phyloP scores from a whole-genome alignment of 2,888 invertebrate genomes.

The Gisinianus flammeolus region DNA sequence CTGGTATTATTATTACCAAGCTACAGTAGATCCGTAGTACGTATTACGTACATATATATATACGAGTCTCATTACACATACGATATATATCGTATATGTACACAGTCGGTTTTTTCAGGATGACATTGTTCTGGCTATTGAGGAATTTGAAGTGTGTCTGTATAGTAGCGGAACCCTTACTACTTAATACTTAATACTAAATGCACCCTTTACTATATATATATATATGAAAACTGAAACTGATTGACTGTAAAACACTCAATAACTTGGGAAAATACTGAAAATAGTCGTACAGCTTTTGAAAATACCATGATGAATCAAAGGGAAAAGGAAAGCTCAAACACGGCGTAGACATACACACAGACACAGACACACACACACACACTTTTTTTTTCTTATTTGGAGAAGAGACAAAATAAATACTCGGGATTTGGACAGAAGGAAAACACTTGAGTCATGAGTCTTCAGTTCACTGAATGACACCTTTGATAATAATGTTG shows the following conservation, averaged over 20 bases:
- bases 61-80: too few relatives aligned
- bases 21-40: not conserved
- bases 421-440: constrained; percentile 5
- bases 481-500: not conserved
- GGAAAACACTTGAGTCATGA: constrained; percentile 14
- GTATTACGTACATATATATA: too few relatives aligned
- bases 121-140: too few relatives aligned
- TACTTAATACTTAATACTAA: too few relatives aligned
- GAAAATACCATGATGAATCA: not conserved
- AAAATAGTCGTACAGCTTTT: not conserved
- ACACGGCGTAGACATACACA: too few relatives aligned
- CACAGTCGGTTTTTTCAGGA: too few relatives aligned
- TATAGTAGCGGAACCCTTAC: too few relatives aligned
- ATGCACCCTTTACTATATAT: too few relatives aligned
- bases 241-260: not conserved
- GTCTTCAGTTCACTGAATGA: not conserved
- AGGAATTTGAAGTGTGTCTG: too few relatives aligned
- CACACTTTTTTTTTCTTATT: not conserved
- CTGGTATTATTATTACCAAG: not conserved
- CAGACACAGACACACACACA: too few relatives aligned
- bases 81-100: too few relatives aligned
- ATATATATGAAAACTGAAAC: not conserved
- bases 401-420: constrained; percentile 1
- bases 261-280: not conserved
- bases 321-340: not conserved